Percentiles rank a stretch among this genome's conserved stretches.
Evolutionary conservation across 2,888 invertebrate species (phyloP).

Genomic region (Omphaloscelis lunosa): DNA sequence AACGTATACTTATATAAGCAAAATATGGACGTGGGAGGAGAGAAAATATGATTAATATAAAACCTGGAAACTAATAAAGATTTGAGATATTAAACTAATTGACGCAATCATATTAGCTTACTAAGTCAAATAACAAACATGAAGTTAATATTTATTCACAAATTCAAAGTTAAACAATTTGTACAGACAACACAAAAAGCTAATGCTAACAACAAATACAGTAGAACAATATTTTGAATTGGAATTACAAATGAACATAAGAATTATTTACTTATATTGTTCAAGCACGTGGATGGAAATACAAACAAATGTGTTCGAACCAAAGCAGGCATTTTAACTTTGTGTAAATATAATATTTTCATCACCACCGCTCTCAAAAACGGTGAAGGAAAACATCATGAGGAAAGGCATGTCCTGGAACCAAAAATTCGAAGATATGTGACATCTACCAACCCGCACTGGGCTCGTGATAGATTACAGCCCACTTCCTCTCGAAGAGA

Average conservation of each 20-base stretch:
- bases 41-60: constrained; percentile 21
- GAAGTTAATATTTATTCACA: constrained; percentile 54
- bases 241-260: constrained; percentile 26
- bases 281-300: constrained; percentile 5
- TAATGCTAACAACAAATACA: constrained; percentile 44
- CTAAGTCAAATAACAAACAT: constrained; percentile 39
- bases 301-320: not conserved
- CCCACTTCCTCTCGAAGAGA: too few species aligned
- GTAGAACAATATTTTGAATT: constrained; percentile 38
- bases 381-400: too few species aligned
- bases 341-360: too few species aligned
- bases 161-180: constrained; percentile 48
- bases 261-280: constrained; percentile 13
- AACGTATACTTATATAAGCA: constrained; percentile 9
- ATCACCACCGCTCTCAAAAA: too few species aligned
- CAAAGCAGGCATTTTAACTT: too few species aligned
- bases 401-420: too few species aligned
- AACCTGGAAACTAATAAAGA: constrained; percentile 28
- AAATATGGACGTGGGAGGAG: constrained; percentile 17
- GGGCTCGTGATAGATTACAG: too few species aligned
- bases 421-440: too few species aligned
- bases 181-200: constrained; percentile 36
- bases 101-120: constrained; percentile 52
- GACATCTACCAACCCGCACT: too few species aligned
- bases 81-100: constrained; percentile 40